Evolutionary conservation across 2,888 invertebrate species (phyloP).

Genomic region (Ctena decussata): DNA sequence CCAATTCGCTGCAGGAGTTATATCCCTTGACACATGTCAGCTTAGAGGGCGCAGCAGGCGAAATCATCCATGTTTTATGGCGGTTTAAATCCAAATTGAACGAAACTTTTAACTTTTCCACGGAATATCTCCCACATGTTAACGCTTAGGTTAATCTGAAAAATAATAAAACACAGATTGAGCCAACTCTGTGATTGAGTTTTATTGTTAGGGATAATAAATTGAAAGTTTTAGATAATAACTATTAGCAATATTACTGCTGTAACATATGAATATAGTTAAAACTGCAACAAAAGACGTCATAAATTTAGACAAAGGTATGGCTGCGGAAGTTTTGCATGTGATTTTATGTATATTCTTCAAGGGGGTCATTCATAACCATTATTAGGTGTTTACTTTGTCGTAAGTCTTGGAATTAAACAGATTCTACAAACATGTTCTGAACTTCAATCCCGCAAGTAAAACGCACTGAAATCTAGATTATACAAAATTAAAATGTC

Average conservation of each 20-base stretch:
- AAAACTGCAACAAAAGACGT: conserved; percentile 37
- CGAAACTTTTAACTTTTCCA: conserved; percentile 18
- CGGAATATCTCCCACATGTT: conserved; percentile 49
- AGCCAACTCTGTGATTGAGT: conserved; percentile 25
- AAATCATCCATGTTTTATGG: conserved; percentile 25
- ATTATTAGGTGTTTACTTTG: not conserved
- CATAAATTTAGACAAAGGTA: conserved; percentile 36
- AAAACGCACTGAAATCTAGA: no score
- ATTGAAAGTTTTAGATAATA: conserved; percentile 28
- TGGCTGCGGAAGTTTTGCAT: not conserved
- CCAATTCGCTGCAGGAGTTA: not conserved
- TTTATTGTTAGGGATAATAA: conserved; percentile 49
- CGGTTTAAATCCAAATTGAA: conserved; percentile 39
- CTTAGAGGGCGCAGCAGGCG: not conserved
- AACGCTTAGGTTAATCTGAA: not conserved
- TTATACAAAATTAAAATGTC: no score
- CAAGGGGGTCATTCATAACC: not conserved
- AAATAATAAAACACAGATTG: conserved; percentile 1
- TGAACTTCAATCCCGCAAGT: no score
- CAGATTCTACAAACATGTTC: not conserved
- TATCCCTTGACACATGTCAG: conserved; percentile 10
- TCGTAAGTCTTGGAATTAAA: not conserved
- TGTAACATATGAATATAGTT: conserved; percentile 43
- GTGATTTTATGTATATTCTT: not conserved
- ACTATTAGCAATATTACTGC: not conserved